Percentiles rank a stretch among this genome's conserved stretches.
phyloP scores from a whole-genome alignment of 2,113 vertebrate species.

The Catharus bicknelli region DNA sequence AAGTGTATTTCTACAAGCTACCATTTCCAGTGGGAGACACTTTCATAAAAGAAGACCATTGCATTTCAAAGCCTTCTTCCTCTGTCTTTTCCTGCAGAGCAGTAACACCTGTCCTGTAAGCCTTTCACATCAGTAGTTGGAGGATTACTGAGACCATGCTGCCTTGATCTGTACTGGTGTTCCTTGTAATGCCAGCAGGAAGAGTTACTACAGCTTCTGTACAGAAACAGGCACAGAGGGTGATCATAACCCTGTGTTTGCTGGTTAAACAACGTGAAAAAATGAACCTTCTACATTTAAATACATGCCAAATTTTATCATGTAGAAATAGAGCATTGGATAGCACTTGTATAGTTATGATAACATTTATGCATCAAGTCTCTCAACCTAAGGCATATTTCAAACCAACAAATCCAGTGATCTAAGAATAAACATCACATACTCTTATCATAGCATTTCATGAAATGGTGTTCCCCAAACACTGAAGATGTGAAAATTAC shows the following conservation, averaged over 20 bases:
- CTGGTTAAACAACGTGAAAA: not conserved
- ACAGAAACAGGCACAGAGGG: not conserved
- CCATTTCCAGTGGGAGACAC: not conserved
- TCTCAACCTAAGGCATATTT: not conserved
- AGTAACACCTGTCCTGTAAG: not conserved
- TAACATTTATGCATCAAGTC: not conserved
- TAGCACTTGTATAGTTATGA: not conserved
- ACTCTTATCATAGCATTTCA: not conserved
- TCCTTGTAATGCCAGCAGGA: not conserved
- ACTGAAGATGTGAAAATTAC: not conserved
- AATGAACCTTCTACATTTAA: not conserved
- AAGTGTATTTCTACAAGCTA: not conserved
- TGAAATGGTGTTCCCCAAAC: not conserved
- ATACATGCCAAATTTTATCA: not conserved
- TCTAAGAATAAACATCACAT: not conserved
- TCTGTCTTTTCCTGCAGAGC: not conserved
- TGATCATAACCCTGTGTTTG: not conserved
- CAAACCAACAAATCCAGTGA: not conserved
- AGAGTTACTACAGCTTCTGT: not conserved
- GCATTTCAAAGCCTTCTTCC: not conserved
- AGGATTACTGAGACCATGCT: not conserved
- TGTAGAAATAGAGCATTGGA: not conserved
- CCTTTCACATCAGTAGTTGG: not conserved
- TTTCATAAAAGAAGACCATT: not conserved
- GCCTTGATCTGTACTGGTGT: not conserved